Evolutionary conservation across 2,113 vertebrate species (phyloP).

Genomic region (Phalacrocorax carbo): DNA sequence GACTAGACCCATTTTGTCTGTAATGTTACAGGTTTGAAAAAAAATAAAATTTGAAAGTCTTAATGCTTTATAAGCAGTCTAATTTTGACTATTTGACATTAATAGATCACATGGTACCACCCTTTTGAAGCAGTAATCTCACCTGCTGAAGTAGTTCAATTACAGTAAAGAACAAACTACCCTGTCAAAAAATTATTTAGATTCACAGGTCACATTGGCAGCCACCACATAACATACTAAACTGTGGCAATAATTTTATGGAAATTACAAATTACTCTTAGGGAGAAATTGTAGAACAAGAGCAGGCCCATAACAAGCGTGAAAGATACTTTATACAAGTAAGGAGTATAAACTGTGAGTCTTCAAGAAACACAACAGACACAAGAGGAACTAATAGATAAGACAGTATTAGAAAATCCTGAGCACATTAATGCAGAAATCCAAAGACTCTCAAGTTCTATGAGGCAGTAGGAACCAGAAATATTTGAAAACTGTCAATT

Average conservation of each 20-base stretch:
- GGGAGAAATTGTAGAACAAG: not conserved
- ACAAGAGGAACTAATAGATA: not conserved
- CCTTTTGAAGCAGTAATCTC: not conserved
- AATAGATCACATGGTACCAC: not conserved
- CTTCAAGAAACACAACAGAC: not conserved
- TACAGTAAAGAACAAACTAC: not conserved
- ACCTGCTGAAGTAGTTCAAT: not conserved
- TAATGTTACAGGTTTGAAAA: not conserved
- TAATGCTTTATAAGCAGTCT: not conserved
- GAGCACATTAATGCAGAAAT: conserved; percentile 14
- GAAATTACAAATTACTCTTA: not conserved
- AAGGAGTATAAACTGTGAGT: not conserved
- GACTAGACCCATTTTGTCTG: not conserved
- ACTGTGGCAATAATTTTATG: not conserved
- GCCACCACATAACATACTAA: not conserved
- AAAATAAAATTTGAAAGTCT: not conserved
- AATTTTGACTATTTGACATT: not conserved
- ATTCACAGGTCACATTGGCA: not conserved
- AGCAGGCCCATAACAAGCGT: not conserved
- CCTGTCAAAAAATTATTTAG: not conserved
- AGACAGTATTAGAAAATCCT: not conserved
- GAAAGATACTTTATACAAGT: not conserved
- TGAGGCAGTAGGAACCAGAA: not conserved
- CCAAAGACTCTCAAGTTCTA: not conserved
- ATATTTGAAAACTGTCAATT: conserved; percentile 11